Evolutionary conservation across 2,888 invertebrate species (phyloP).

Genomic region (Cylindroiulus punctatus): DNA sequence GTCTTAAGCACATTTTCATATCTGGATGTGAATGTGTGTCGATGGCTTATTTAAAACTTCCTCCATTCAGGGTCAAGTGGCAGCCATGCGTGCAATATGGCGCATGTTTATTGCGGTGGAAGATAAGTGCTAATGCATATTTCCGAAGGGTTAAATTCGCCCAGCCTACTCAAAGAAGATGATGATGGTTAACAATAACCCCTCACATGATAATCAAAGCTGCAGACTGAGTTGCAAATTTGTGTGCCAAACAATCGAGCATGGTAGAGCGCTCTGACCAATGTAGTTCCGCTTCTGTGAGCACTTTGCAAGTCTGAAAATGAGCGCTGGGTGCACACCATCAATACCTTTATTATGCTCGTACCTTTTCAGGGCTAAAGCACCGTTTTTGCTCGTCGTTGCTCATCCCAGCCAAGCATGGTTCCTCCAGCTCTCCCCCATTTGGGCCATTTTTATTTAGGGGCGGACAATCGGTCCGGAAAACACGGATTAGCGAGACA

Average conservation of each 20-base stretch:
- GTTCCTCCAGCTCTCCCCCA: conserved; percentile 40
- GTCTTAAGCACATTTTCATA: background rate
- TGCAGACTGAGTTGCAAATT: conserved; percentile 34
- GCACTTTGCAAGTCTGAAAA: background rate
- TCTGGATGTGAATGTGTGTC: background rate
- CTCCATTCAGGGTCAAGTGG: background rate
- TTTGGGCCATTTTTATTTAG: conserved; percentile 23
- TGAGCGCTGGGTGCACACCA: conserved; percentile 43
- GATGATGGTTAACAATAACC: conserved; percentile 25
- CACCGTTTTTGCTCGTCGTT: conserved; percentile 53
- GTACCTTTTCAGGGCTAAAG: conserved; percentile 41
- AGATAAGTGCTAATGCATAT: conserved; percentile 29
- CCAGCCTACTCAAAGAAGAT: background rate
- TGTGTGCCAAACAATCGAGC: background rate
- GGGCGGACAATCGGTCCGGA: conserved; percentile 47
- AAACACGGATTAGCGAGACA: conserved; percentile 42
- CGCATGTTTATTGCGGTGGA: conserved; percentile 2
- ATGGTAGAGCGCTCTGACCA: background rate
- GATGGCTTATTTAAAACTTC: background rate
- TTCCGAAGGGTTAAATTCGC: conserved; percentile 16
- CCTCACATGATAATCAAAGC: conserved; percentile 22
- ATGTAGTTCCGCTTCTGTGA: conserved; percentile 13
- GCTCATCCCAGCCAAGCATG: conserved; percentile 49
- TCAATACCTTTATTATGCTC: conserved; percentile 48
- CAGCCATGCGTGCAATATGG: conserved; percentile 22